Base-by-base conservation (phyloP, 1,140 invertebrate species). In the Zaprionus camerounensis region DNA sequence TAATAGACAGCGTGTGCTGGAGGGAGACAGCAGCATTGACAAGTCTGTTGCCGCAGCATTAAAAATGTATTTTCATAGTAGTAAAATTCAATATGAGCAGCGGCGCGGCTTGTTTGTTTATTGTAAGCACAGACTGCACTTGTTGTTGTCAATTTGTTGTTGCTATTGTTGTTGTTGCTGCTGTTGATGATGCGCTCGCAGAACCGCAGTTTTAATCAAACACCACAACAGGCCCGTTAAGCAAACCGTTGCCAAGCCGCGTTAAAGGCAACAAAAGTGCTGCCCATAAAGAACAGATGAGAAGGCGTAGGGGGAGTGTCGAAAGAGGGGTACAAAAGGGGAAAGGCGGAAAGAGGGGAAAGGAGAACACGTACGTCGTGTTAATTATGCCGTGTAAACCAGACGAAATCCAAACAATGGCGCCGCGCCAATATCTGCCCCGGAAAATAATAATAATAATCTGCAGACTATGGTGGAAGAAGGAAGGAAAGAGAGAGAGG, bases 361-460 rank as follows among this genome's bases (percentile, higher is more conserved):
- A 44, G 41, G n/a, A 7, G 31, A 11, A 9, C 9, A 34, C 31
- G n/a, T 17, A 46, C n/a, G 6, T 7, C n/a, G 65, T 76, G 78
- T 79, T 81, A 78, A 90, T 84, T 83, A 82, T 76, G 24, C 64
- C 81, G 62, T 88, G 71, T 83, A 75, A 80, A 81, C 68, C 78
- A 64, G 62, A 71, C 64, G 62, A 56, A 76, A 69, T 49, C 74
- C 58, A 82, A 73, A 71, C 69, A 61, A 72, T 75, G 84, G 78
- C 83, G 64, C 63, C 55, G 17, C 66, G 82, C 81, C 79, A 82
- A 77, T 53, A 17, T 63, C 28, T 72, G 61, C 24, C 46, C 46
- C 61, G 68, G 51, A 58, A 75, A 70, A 64, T 72, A 17, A 61
- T 53, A n/a, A 55, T 28, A 58, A 76, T 66, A 11, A 34, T 2